phyloP scores from a whole-genome alignment of 2,113 vertebrate species.

The Pomatostomus ruficeps region DNA sequence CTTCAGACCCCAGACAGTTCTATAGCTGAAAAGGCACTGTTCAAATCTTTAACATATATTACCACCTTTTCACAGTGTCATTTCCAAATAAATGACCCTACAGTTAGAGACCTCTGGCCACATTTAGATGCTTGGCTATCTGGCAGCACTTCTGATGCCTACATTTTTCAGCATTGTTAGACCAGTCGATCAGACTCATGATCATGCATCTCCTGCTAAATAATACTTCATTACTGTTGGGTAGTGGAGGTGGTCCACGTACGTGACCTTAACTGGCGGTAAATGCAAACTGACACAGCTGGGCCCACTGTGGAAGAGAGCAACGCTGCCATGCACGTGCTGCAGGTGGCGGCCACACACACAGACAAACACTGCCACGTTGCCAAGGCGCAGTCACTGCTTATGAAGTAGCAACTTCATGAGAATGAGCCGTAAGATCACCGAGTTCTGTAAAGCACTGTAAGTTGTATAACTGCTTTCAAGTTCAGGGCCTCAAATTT shows the following conservation, averaged over 20 bases:
- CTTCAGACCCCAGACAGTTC: background rate
- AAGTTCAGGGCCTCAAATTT: background rate
- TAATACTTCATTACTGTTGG: background rate
- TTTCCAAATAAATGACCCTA: background rate
- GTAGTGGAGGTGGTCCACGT: background rate
- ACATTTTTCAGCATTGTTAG: background rate
- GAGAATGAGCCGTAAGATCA: background rate
- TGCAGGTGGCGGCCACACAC: background rate
- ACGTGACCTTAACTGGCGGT: background rate
- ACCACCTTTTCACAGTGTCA: background rate
- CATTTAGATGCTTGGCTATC: background rate
- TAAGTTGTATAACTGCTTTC: background rate
- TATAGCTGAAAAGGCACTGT: constrained; percentile 26
- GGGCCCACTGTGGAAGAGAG: background rate
- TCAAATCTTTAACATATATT: background rate
- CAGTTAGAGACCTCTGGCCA: background rate
- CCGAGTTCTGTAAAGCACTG: background rate
- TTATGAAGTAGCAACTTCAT: background rate
- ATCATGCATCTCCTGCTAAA: background rate
- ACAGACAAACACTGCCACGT: background rate
- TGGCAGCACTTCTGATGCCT: background rate
- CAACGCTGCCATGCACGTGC: background rate
- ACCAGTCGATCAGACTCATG: background rate
- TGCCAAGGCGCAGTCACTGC: background rate
- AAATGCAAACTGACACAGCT: background rate